Evolutionary conservation across 2,113 vertebrate genomes (phyloP).

Genomic region (Poeciliopsis occidentalis): DNA sequence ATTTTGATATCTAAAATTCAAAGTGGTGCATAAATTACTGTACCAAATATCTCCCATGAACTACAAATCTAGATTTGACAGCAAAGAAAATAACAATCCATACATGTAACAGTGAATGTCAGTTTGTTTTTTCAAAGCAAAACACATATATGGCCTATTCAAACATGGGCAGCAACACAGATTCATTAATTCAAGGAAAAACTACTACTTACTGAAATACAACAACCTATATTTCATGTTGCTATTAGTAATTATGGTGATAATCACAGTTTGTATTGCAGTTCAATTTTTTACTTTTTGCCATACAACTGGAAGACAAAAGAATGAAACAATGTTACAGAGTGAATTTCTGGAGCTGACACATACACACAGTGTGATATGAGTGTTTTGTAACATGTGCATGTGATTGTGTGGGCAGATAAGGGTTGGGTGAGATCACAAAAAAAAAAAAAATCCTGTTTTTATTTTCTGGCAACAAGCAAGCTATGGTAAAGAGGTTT

Average conservation of each 20-base stretch:
- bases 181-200: slow-evolving; percentile 33
- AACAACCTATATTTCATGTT: slow-evolving; percentile 34
- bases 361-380: slow-evolving; percentile 55
- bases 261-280: slow-evolving; percentile 17
- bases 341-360: slow-evolving; percentile 35
- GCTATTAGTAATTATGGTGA: slow-evolving; percentile 20
- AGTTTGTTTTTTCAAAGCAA: slow-evolving; percentile 26
- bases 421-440: slow-evolving; percentile 13
- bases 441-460: slow-evolving; percentile 43
- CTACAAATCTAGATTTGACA: slow-evolving; percentile 28
- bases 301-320: slow-evolving; percentile 52
- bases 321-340: slow-evolving; percentile 31
- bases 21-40: slow-evolving; percentile 5
- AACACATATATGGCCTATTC: slow-evolving; percentile 10
- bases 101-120: slow-evolving; percentile 5
- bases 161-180: slow-evolving; percentile 30
- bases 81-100: slow-evolving; percentile 14
- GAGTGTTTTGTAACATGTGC: slow-evolving; percentile 54
- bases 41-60: not conserved
- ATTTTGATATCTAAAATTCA: slow-evolving; percentile 15
- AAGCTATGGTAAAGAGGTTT: slow-evolving; percentile 95
- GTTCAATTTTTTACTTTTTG: slow-evolving; percentile 24
- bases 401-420: slow-evolving; percentile 45
- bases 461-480: slow-evolving; percentile 88
- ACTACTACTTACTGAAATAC: slow-evolving; percentile 30